Evolutionary conservation across 2,888 invertebrate genomes (phyloP).

Genomic region (Fabriciana adippe): DNA sequence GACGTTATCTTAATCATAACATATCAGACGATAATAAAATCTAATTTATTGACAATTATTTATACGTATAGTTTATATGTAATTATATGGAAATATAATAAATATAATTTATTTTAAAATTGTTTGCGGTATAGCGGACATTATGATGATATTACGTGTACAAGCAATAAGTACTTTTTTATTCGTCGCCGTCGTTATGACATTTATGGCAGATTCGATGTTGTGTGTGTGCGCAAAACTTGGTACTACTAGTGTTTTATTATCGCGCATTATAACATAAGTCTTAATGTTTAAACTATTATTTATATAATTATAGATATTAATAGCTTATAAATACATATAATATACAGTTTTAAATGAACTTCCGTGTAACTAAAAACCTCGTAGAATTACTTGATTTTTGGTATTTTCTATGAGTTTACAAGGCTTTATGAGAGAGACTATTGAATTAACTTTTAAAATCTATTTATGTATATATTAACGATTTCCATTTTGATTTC

Average conservation of each 20-base stretch:
- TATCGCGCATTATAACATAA: constrained; percentile 18
- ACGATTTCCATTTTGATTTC: not conserved
- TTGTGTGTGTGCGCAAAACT: constrained; percentile 76
- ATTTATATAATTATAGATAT: constrained; percentile 17
- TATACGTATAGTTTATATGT: constrained; percentile 50
- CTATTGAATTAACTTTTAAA: not conserved
- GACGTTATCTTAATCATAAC: constrained; percentile 49
- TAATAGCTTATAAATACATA: constrained; percentile 13
- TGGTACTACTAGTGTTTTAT: constrained; percentile 61
- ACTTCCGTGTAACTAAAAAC: not conserved
- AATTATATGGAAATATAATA: constrained; percentile 43
- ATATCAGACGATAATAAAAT: constrained; percentile 70
- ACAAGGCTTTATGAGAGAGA: constrained; percentile 2
- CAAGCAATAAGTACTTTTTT: constrained; percentile 80
- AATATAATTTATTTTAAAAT: constrained; percentile 66
- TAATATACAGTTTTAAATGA: not conserved
- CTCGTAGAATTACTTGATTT: not conserved
- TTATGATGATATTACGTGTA: constrained; percentile 76
- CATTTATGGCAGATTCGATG: constrained; percentile 69
- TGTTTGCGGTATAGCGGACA: constrained; percentile 74
- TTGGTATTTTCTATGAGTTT: constrained; percentile 13
- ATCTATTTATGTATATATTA: not conserved
- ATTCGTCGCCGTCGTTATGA: constrained; percentile 69
- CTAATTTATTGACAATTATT: constrained; percentile 52
- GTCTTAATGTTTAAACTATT: constrained; percentile 14